A percentile compares a stretch with the other conserved stretches of the same genome.
phyloP scores from a whole-genome alignment of 1,140 invertebrate genomes.

The silkworm (Bombyx mori) region DNA sequence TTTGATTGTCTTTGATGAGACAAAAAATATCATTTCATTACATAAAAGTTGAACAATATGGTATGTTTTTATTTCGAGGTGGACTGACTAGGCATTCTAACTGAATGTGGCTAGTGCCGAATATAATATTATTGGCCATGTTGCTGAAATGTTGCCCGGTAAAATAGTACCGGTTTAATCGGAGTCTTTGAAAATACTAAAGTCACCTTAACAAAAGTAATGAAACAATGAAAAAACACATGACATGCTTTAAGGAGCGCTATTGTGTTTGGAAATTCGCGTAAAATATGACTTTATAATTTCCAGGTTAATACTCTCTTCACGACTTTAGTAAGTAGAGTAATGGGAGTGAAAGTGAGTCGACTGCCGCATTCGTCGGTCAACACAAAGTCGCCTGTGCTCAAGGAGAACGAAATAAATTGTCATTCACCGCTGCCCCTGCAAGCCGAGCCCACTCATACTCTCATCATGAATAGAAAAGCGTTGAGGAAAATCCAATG shows the following conservation, averaged over 20 bases:
- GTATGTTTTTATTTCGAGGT: not conserved
- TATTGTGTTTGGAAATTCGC: constrained; percentile 8
- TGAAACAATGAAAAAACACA: too few relatives aligned
- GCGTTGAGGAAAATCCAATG: constrained; percentile 48
- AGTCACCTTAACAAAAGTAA: too few relatives aligned
- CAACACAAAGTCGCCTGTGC: constrained; percentile 16
- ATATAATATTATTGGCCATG: too few relatives aligned
- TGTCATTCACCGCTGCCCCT: constrained; percentile 5
- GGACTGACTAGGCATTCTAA: too few relatives aligned
- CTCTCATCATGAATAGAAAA: constrained; percentile 62
- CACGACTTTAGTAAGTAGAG: constrained; percentile 46
- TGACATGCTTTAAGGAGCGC: not conserved
- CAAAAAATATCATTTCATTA: not conserved
- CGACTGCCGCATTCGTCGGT: constrained; percentile 11
- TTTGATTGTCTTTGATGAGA: too few relatives aligned
- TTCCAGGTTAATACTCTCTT: constrained; percentile 54
- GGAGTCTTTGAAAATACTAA: too few relatives aligned
- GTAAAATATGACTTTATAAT: not conserved
- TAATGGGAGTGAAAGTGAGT: constrained; percentile 38
- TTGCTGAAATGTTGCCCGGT: too few relatives aligned
- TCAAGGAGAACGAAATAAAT: constrained; percentile 9
- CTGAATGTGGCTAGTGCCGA: too few relatives aligned
- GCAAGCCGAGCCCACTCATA: constrained; percentile 22
- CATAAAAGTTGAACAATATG: not conserved
- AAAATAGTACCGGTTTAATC: too few relatives aligned